These are phyloP conservation scores for Coregonus ussuriensis DNA, from an alignment of 2,797 vertebrate species.

Conservation along the genomic window DNA sequence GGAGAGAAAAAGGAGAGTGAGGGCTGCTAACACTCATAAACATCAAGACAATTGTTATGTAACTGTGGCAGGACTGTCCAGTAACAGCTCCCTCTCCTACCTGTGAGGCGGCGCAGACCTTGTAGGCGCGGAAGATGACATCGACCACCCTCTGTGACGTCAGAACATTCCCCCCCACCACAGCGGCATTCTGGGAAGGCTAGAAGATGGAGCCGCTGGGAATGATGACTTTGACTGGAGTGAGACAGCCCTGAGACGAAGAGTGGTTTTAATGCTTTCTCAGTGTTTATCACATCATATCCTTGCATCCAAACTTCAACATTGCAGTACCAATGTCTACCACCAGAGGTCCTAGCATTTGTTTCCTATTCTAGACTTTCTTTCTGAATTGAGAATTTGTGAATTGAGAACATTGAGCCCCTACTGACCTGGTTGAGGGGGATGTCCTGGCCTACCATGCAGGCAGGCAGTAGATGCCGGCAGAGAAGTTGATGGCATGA, in stretches of 20 bases:
- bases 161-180: slow-evolving; percentile 93
- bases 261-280: not conserved
- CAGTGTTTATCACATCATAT: too few relatives aligned
- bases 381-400: not conserved
- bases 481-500: slow-evolving; percentile 88
- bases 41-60: not conserved
- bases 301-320: too few relatives aligned
- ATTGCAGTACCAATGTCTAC: not conserved
- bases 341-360: not conserved
- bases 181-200: slow-evolving; percentile 87
- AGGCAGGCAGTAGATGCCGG: slow-evolving; percentile 92
- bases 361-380: not conserved
- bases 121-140: slow-evolving; percentile 89
- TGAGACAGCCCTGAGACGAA: slow-evolving; percentile 83
- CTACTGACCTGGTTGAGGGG: slow-evolving; percentile 88
- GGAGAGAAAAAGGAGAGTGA: too few relatives aligned
- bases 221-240: slow-evolving; percentile 82
- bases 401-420: not conserved
- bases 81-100: slow-evolving; percentile 59
- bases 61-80: too few relatives aligned
- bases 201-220: slow-evolving; percentile 88
- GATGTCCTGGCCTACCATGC: slow-evolving; percentile 90
- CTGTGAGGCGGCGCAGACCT: slow-evolving; percentile 90
- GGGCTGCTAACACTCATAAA: not conserved
- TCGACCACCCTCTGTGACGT: slow-evolving; percentile 94